Conservation (phyloP, 1,140 invertebrate species). For the Drosophila paulistorum region DNA sequence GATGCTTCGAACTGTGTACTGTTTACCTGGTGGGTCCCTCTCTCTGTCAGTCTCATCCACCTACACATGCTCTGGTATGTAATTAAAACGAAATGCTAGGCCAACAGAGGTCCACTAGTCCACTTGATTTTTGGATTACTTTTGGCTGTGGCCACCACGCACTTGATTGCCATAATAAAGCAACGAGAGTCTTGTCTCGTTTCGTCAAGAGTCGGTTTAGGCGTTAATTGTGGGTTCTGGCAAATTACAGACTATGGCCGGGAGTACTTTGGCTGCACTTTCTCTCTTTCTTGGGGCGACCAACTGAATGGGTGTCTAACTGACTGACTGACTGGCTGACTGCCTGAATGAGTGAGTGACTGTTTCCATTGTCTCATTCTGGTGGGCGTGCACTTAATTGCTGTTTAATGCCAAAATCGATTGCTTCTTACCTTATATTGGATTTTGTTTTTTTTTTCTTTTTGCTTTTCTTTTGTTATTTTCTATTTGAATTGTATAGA, state of each 20-base stretch:
- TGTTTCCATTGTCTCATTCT: conserved; percentile 13
- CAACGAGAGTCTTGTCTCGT: conserved; percentile 2
- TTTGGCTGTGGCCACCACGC: conserved; percentile 23
- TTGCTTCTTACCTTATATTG: conserved; percentile 71
- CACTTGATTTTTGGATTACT: conserved; percentile 37
- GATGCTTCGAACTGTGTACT: conserved; percentile 10
- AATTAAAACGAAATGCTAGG: conserved; percentile 55
- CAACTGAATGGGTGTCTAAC: conserved; percentile 39
- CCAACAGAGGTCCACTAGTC: conserved; percentile 13
- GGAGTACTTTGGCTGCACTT: conserved; percentile 59
- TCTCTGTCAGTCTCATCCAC: conserved; percentile 22
- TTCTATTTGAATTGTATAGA: neutral
- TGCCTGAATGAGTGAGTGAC: conserved; percentile 50
- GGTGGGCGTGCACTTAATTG: conserved; percentile 49
- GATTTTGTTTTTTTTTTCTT: conserved; percentile 18
- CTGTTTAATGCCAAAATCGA: conserved; percentile 65
- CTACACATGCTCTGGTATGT: conserved; percentile 36
- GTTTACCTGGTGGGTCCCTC: conserved; percentile 36
- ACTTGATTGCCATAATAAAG: conserved; percentile 67
- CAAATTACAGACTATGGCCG: conserved; percentile 57
- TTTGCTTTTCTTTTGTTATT: conserved; percentile 35
- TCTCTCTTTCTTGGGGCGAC: conserved; percentile 49
- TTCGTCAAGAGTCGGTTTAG: conserved; percentile 51
- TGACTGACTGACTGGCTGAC: conserved; percentile 31
- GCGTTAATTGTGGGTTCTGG: conserved; percentile 78